Base-by-base conservation (phyloP, 1,140 invertebrate genomes). In the Andricus grossulariae region DNA sequence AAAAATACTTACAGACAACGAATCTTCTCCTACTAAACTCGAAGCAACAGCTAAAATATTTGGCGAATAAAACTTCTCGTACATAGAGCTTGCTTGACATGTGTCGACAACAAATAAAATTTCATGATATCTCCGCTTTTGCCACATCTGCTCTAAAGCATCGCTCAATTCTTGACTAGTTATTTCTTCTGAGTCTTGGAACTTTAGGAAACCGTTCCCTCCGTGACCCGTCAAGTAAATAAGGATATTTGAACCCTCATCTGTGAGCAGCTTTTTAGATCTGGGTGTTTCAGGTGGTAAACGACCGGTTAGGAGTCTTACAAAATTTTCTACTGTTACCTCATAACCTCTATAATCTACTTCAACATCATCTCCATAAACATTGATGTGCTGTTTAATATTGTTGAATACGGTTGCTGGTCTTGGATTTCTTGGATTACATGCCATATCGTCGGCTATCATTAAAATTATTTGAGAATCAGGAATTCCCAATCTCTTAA, bases 361-460 rank as follows among this genome's bases (percentile, higher is more conserved):
- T 93, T 99, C 99, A 15, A 99, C 98, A 93, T 99, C 99, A 92
- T 99, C 97, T 60, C 98, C 98, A 91, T 99, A 99, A 1, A 99
- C 98, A 93, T 99, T 99, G 55, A 99, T 99, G 87, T 99, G 97
- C 89, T 99, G 97, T 90, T 99, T 97, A 71, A 97, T 97, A 92
- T 99, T 99, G 88, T 99, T 99, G 87, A 98, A 99, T 8, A 99
- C 98, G 5, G 98, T 98, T 0, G 97, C 99, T n/a, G 99, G 98
- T 32, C 97, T 93, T 6, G 99, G 98, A 93, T 99, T 99, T 79
- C 99, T 92, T 0, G 98, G 95, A 93, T 99, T 99, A 87, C 99
- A 99, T 0, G 99, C 98, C 98, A 99, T 99, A 86, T 99, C 99
- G 92, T 99, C 99, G 25, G 99, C 98, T 70, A 99, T 95, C 98